phyloP scores from a whole-genome alignment of 2,113 vertebrate genomes.

The Elgaria multicarinata region DNA sequence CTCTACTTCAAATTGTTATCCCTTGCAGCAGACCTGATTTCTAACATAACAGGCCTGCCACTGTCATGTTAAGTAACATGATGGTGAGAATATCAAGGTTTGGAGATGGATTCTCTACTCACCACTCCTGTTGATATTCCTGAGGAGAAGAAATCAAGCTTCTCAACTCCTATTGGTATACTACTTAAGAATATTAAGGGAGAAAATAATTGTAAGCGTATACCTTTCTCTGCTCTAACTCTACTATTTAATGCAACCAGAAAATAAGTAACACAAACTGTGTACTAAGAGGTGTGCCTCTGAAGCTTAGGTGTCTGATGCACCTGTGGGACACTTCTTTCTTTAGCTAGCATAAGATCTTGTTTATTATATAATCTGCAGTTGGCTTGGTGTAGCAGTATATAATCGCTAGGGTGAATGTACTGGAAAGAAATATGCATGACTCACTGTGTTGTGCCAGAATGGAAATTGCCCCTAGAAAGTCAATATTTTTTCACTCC shows the following conservation, averaged over 20 bases:
- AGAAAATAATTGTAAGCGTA: neutral
- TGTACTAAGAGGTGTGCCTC: constrained; percentile 20
- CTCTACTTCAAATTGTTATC: neutral
- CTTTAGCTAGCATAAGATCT: constrained; percentile 27
- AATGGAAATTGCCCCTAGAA: constrained; percentile 3
- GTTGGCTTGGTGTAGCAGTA: constrained; percentile 35
- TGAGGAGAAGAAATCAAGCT: neutral
- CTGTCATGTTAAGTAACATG: neutral
- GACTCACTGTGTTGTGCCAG: constrained; percentile 24
- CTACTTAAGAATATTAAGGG: neutral
- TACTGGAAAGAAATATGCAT: constrained; percentile 7
- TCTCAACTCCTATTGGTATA: neutral
- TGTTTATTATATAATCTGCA: constrained; percentile 53
- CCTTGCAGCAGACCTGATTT: neutral
- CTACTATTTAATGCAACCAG: neutral
- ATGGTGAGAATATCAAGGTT: neutral
- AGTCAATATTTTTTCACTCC: constrained; percentile 16
- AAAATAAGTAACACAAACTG: neutral
- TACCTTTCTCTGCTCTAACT: constrained; percentile 23
- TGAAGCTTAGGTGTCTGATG: neutral
- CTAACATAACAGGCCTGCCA: neutral
- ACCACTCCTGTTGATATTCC: neutral
- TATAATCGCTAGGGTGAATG: constrained; percentile 18
- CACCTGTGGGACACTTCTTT: constrained; percentile 8
- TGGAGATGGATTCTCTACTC: neutral